Percentiles rank a stretch among this genome's conserved stretches.
These are phyloP conservation scores for Tenthredo scrophulariae DNA, from an alignment of 2,888 invertebrate genomes.

Conservation along the genomic window DNA sequence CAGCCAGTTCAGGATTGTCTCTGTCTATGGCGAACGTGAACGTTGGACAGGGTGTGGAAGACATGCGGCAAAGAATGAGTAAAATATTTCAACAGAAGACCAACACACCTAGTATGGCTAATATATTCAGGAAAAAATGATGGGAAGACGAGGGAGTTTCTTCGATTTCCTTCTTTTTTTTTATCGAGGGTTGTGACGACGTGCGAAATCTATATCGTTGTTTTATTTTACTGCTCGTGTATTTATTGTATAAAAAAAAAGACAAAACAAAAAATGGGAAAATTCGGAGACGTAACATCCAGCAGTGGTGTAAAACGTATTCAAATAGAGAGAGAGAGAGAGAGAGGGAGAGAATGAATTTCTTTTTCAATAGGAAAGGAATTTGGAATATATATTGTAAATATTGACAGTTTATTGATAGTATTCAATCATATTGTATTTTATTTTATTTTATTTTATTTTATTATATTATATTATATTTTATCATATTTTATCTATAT, in stretches of 20 bases:
- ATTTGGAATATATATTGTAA: constrained; percentile 12
- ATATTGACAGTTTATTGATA: background rate
- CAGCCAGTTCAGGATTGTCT: constrained; percentile 73
- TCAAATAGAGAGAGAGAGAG: no score
- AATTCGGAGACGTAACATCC: background rate
- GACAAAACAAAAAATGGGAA: background rate
- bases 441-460: background rate
- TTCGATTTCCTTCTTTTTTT: background rate
- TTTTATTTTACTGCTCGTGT: background rate
- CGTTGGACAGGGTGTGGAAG: constrained; percentile 81
- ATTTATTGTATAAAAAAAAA: constrained; percentile 12
- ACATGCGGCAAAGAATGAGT: constrained; percentile 82
- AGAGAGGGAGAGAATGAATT: background rate
- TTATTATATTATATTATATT: background rate
- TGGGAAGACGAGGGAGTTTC: background rate
- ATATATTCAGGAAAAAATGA: constrained; percentile 75
- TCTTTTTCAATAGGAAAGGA: background rate
- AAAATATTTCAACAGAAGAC: constrained; percentile 81
- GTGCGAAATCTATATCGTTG: background rate
- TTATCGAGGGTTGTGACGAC: background rate
- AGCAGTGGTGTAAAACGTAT: background rate
- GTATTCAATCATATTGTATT: background rate
- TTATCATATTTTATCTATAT: background rate
- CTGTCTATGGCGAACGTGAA: constrained; percentile 75
- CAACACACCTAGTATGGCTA: constrained; percentile 71